A percentile compares a stretch with the other conserved stretches of the same genome.
These are phyloP conservation scores for Holothuria leucospilota DNA, from an alignment of 53 echinoderm and acorn worm genomes.

Conservation along the genomic window DNA sequence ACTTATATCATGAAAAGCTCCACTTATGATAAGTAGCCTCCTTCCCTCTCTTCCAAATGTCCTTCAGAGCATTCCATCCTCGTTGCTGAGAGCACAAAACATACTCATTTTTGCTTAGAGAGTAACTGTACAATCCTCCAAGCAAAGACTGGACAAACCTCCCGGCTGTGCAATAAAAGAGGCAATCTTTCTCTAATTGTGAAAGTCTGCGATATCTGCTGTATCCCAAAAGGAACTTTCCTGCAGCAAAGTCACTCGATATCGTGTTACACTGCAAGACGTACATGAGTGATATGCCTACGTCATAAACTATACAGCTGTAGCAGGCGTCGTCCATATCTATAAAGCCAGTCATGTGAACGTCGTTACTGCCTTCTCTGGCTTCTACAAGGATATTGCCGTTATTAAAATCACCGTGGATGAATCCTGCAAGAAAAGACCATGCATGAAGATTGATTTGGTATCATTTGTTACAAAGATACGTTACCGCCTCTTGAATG, in stretches of 20 bases:
- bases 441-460: no score
- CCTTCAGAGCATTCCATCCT: conserved; percentile 70
- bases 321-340: conserved; percentile 77
- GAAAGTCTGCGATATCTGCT: conserved; percentile 52
- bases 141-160: conserved; percentile 69
- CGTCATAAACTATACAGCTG: conserved; percentile 71
- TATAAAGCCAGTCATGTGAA: conserved; percentile 68
- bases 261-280: conserved; percentile 61
- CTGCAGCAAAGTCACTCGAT: conserved; percentile 65
- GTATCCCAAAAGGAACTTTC: conserved; percentile 68
- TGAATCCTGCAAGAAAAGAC: conserved; percentile 60
- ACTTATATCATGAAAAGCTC: background rate
- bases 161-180: conserved; percentile 69
- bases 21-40: conserved; percentile 44
- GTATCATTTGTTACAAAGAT: no score
- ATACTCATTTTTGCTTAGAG: conserved; percentile 61
- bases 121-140: conserved; percentile 47
- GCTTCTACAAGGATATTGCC: conserved; percentile 72
- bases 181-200: conserved; percentile 50
- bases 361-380: conserved; percentile 16
- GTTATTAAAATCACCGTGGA: conserved; percentile 88
- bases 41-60: conserved; percentile 60
- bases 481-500: no score
- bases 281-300: conserved; percentile 70
- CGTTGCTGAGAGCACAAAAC: conserved; percentile 54